Conservation (phyloP, 2,797 vertebrate genomes). For the Heteromormyrus szaboi region DNA sequence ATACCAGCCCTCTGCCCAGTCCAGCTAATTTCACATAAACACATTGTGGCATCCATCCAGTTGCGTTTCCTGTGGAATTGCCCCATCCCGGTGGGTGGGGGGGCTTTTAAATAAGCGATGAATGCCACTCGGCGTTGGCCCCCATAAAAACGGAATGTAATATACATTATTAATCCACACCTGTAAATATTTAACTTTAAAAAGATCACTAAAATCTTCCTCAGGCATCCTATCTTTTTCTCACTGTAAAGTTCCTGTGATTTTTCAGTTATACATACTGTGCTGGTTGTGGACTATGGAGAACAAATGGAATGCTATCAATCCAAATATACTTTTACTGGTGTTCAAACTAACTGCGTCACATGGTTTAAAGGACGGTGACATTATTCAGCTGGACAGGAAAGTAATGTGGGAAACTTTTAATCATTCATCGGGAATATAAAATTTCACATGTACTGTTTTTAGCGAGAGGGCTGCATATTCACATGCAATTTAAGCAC, state of each 20-base stretch:
- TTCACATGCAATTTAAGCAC: neutral
- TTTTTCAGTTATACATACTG: neutral
- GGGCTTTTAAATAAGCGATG: neutral
- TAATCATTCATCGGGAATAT: neutral
- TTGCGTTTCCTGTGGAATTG: neutral
- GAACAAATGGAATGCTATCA: constrained; percentile 33
- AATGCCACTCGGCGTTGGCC: neutral
- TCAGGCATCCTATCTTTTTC: neutral
- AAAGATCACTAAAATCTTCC: constrained; percentile 29
- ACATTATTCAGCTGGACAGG: neutral
- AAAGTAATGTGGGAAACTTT: neutral
- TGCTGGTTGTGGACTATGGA: neutral
- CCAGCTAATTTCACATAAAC: neutral
- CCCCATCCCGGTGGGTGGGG: neutral
- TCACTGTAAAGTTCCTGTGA: constrained; percentile 43
- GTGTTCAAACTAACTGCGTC: constrained; percentile 21
- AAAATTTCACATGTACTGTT: neutral
- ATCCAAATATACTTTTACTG: constrained; percentile 41
- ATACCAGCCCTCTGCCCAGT: neutral
- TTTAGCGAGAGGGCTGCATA: neutral
- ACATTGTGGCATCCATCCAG: neutral
- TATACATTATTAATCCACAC: constrained; percentile 33
- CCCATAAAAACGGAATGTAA: constrained; percentile 34
- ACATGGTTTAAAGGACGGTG: neutral
- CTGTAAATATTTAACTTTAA: constrained; percentile 45